These are phyloP conservation scores for Imbricaverruca yamaguchii DNA, from an alignment of 2,888 invertebrate species.

Conservation along the genomic window DNA sequence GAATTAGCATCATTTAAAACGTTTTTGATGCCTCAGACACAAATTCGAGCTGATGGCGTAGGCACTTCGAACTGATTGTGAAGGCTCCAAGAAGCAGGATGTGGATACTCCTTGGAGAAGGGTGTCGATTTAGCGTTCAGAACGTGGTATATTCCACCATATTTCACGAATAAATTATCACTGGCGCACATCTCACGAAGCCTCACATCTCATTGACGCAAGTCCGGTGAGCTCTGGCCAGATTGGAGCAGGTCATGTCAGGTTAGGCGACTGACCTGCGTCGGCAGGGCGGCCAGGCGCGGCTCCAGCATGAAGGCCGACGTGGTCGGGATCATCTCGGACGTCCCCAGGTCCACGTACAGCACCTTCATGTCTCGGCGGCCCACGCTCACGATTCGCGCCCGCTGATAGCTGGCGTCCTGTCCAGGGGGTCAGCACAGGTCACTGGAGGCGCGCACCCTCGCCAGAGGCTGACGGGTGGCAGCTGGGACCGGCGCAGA, in stretches of 20 bases:
- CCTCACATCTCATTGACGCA: too few relatives aligned
- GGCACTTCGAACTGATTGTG: too few relatives aligned
- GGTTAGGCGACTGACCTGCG: conserved; percentile 24
- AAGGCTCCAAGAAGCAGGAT: too few relatives aligned
- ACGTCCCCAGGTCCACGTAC: conserved; percentile 9
- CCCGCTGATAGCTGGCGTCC: conserved; percentile 4
- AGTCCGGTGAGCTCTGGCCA: too few relatives aligned
- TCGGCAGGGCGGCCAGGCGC: neutral
- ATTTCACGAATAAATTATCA: too few relatives aligned
- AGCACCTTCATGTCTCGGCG: conserved; percentile 8
- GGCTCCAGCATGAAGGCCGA: neutral
- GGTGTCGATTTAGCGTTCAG: too few relatives aligned
- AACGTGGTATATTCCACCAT: too few relatives aligned
- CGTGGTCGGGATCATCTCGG: neutral
- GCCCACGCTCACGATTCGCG: neutral
- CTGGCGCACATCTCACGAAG: too few relatives aligned
- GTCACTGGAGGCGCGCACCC: neutral
- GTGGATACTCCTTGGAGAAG: too few relatives aligned
- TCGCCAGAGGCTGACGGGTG: neutral
- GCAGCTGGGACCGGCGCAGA: neutral
- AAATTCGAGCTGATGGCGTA: too few relatives aligned
- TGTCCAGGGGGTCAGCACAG: neutral
- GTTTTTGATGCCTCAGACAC: too few relatives aligned
- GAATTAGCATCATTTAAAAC: too few relatives aligned
- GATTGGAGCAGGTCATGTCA: conserved; percentile 47